Evolutionary conservation across 1,140 invertebrate species (phyloP).

Genomic region (Halyomorpha halys): DNA sequence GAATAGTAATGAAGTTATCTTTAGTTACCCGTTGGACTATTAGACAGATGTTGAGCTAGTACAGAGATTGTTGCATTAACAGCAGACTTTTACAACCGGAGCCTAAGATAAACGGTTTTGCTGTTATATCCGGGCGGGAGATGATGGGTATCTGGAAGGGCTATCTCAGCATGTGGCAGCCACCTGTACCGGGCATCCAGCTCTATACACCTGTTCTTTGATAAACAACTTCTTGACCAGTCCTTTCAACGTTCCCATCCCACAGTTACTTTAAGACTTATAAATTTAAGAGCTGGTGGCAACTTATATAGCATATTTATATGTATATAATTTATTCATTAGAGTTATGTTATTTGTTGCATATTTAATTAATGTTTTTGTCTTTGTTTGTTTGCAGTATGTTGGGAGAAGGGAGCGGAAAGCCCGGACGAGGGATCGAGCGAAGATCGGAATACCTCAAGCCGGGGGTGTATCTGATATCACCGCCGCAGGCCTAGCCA

Average conservation of each 20-base stretch:
- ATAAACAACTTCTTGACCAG: background rate
- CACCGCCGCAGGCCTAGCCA: constrained; percentile 3
- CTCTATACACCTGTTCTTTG: background rate
- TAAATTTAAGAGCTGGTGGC: background rate
- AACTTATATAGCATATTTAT: background rate
- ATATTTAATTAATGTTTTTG: background rate
- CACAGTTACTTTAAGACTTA: background rate
- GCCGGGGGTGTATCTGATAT: background rate
- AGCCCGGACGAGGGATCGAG: background rate
- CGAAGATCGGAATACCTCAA: background rate
- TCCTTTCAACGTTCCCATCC: background rate
- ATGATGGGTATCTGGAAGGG: background rate
- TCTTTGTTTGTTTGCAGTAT: background rate
- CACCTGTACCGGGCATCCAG: background rate
- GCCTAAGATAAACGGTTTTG: background rate
- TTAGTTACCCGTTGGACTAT: too few species aligned
- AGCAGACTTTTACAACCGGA: background rate
- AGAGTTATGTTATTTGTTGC: background rate
- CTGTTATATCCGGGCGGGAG: background rate
- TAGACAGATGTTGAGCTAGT: background rate
- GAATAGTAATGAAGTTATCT: too few species aligned
- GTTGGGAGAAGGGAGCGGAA: background rate
- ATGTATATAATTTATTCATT: background rate
- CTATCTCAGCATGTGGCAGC: constrained; percentile 1
- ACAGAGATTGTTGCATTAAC: background rate